Evolutionary conservation across 1,140 invertebrate genomes (phyloP).

Genomic region (Drosophila auraria): DNA sequence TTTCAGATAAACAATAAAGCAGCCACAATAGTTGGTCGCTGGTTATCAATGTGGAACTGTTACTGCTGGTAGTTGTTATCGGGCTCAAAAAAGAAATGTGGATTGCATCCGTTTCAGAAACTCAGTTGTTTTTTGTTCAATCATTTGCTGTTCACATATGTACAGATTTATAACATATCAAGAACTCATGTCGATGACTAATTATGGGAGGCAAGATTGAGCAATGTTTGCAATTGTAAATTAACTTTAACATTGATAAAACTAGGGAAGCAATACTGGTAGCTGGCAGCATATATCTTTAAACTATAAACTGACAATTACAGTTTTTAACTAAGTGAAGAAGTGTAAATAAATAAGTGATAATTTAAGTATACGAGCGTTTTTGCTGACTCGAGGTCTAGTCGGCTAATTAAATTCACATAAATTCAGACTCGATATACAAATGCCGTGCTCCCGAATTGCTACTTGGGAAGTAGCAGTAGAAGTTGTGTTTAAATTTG

Average conservation of each 20-base stretch:
- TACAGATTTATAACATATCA: not conserved
- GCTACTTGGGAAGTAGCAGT: too few relatives aligned
- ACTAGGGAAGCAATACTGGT: not conserved
- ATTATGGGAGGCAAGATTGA: not conserved
- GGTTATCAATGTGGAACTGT: slow-evolving; percentile 37
- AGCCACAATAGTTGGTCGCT: slow-evolving; percentile 1
- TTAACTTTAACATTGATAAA: not conserved
- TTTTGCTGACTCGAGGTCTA: too few relatives aligned
- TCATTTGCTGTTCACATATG: slow-evolving; percentile 8
- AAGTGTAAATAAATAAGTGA: too few relatives aligned
- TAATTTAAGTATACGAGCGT: too few relatives aligned
- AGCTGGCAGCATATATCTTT: too few relatives aligned
- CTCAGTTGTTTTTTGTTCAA: slow-evolving; percentile 10
- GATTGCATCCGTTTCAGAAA: slow-evolving; percentile 21
- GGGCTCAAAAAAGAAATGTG: slow-evolving; percentile 1
- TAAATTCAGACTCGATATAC: too few relatives aligned
- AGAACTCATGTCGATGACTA: slow-evolving; percentile 11
- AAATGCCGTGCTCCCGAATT: too few relatives aligned
- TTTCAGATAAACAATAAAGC: slow-evolving; percentile 42
- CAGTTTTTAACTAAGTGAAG: too few relatives aligned
- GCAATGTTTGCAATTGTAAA: not conserved
- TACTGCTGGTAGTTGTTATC: slow-evolving; percentile 23
- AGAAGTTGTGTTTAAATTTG: too few relatives aligned
- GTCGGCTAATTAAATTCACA: too few relatives aligned
- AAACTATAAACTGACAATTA: too few relatives aligned